Percentiles rank a stretch among this genome's conserved stretches.
These are phyloP conservation scores for Bellardia pandia DNA, from an alignment of 2,888 invertebrate genomes.

Conservation along the genomic window DNA sequence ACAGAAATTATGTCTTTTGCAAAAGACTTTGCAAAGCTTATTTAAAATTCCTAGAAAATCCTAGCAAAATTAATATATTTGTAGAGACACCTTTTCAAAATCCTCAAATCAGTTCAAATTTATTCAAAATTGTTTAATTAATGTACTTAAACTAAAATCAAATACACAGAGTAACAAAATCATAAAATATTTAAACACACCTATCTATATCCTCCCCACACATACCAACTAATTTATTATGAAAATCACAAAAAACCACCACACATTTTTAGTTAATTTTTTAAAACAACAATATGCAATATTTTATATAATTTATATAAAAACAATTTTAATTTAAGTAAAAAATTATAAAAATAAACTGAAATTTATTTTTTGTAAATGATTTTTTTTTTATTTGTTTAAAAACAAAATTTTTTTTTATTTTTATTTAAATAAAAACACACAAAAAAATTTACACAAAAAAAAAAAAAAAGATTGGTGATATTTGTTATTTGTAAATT, in stretches of 20 bases:
- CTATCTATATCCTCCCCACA: background rate
- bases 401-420: slow-evolving; percentile 48
- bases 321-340: slow-evolving; percentile 50
- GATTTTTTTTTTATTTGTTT: slow-evolving; percentile 54
- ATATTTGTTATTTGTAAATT: slow-evolving; percentile 74
- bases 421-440: slow-evolving; percentile 65
- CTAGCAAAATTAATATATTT: too few species aligned
- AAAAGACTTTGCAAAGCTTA: too few species aligned
- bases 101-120: background rate
- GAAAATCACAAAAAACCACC: slow-evolving; percentile 15
- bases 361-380: slow-evolving; percentile 66
- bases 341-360: slow-evolving; percentile 55
- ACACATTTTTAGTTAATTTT: slow-evolving; percentile 55
- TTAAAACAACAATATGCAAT: slow-evolving; percentile 69
- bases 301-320: slow-evolving; percentile 67
- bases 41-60: too few species aligned
- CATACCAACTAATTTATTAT: background rate
- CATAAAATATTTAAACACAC: background rate
- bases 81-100: too few species aligned
- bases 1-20: too few species aligned
- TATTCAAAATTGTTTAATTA: slow-evolving; percentile 31
- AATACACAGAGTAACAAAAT: slow-evolving; percentile 7
- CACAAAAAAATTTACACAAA: slow-evolving; percentile 65
- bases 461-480: slow-evolving; percentile 71
- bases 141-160: slow-evolving; percentile 57